These are phyloP conservation scores for Sussaba pulchella DNA, from an alignment of 2,888 invertebrate species.

Conservation along the genomic window DNA sequence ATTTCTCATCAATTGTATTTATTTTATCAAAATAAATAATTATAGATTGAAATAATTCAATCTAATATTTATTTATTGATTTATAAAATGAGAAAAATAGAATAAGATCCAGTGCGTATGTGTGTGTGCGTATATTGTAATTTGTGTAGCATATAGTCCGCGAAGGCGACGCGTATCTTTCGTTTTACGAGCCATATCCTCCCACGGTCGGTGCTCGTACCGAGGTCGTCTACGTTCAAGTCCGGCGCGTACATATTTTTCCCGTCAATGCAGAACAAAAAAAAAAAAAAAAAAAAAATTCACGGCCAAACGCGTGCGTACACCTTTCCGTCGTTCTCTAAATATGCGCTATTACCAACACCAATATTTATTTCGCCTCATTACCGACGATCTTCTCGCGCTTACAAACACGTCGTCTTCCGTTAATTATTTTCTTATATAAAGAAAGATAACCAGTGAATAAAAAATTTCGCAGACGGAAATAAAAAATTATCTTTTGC, in stretches of 20 bases:
- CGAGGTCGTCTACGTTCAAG: constrained; percentile 34
- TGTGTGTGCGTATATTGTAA: not conserved
- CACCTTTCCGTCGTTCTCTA: constrained; percentile 47
- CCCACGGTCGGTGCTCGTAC: constrained; percentile 53
- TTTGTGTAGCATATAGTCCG: constrained; percentile 19
- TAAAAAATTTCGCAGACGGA: too few species aligned
- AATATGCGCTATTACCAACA: not conserved
- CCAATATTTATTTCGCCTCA: not conserved
- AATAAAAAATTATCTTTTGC: too few species aligned
- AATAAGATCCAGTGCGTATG: not conserved
- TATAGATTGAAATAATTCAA: too few species aligned
- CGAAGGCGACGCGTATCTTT: constrained; percentile 44
- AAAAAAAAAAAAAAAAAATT: constrained; percentile 59
- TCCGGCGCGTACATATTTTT: constrained; percentile 18
- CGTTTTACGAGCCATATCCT: constrained; percentile 63
- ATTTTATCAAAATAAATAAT: too few species aligned
- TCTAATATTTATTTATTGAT: too few species aligned
- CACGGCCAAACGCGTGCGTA: constrained; percentile 65
- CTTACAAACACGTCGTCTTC: too few species aligned
- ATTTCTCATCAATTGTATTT: too few species aligned
- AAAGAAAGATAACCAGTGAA: too few species aligned
- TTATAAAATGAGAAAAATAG: too few species aligned
- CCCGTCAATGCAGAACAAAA: constrained; percentile 34
- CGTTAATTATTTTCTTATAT: too few species aligned
- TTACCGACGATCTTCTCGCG: too few species aligned